Conservation (phyloP, 2,888 invertebrate genomes). For the Cheilosia grossa region DNA sequence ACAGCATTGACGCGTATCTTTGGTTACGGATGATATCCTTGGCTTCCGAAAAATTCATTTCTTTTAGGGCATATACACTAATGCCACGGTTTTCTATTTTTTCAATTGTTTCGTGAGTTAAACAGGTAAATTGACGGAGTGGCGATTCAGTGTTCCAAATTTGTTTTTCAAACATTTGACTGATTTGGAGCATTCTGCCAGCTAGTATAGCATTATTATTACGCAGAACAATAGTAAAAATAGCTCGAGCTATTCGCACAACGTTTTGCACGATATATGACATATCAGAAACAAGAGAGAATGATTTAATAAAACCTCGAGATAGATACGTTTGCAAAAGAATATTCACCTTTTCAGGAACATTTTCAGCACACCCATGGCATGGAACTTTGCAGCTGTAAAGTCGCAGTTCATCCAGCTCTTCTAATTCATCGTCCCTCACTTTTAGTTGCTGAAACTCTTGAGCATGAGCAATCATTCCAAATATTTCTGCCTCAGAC, state of each 20-base stretch:
- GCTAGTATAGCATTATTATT: constrained; percentile 96
- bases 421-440: constrained; percentile 96
- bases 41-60: constrained; percentile 94
- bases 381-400: constrained; percentile 91
- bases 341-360: constrained; percentile 96
- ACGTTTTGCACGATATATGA: constrained; percentile 89
- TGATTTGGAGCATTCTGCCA: constrained; percentile 91
- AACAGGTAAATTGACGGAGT: constrained; percentile 91
- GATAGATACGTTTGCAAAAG: constrained; percentile 95
- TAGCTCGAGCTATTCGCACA: constrained; percentile 93
- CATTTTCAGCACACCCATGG: constrained; percentile 93
- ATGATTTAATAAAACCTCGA: constrained; percentile 88
- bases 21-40: constrained; percentile 91
- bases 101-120: constrained; percentile 90
- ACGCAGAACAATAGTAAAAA: constrained; percentile 96
- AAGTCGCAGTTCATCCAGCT: constrained; percentile 90
- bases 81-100: constrained; percentile 92
- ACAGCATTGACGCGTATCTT: constrained; percentile 88
- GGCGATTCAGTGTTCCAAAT: constrained; percentile 95
- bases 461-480: constrained; percentile 94
- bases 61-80: constrained; percentile 90
- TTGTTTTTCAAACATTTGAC: constrained; percentile 96
- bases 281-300: constrained; percentile 82
- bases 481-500: constrained; percentile 93
- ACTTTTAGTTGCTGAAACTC: constrained; percentile 98